A percentile compares a stretch with the other conserved stretches of the same genome.
Evolutionary conservation across 2,797 vertebrate genomes (phyloP).

Genomic region (Hyperoplus lanceolatus): DNA sequence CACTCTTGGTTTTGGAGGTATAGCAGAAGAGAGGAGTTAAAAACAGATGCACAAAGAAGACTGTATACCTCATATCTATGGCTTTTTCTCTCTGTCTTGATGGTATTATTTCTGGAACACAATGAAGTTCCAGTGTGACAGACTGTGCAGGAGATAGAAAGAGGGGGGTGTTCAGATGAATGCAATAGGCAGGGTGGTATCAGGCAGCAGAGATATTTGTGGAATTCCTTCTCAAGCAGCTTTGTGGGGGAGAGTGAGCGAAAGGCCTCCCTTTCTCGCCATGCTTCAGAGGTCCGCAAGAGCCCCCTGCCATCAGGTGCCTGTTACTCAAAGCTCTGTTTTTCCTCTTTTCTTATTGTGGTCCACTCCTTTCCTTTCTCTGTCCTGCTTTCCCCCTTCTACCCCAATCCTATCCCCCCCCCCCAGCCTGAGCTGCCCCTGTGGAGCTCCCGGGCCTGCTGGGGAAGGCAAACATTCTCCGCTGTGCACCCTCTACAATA

Average conservation of each 20-base stretch:
- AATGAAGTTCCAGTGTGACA: constrained; percentile 63
- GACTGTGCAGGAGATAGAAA: constrained; percentile 24
- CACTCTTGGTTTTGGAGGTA: constrained; percentile 51
- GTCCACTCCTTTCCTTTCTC: constrained; percentile 46
- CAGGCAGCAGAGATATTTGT: constrained; percentile 68
- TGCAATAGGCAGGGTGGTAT: constrained; percentile 45
- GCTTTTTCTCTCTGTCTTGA: constrained; percentile 43
- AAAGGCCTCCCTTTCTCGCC: constrained; percentile 50
- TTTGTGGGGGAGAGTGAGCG: constrained; percentile 66
- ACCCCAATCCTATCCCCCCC: constrained; percentile 29
- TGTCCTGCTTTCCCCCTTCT: constrained; percentile 34
- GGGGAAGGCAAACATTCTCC: constrained; percentile 81
- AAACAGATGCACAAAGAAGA: constrained; percentile 23
- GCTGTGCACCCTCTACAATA: constrained; percentile 69
- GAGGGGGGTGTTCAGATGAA: constrained; percentile 27
- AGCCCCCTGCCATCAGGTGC: constrained; percentile 51
- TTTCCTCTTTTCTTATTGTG: constrained; percentile 61
- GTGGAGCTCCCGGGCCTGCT: constrained; percentile 72
- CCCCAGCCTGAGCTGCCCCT: constrained; percentile 46
- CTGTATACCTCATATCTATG: constrained; percentile 41
- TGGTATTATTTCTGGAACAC: constrained; percentile 55
- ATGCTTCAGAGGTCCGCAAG: constrained; percentile 59
- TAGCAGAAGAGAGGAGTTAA: constrained; percentile 18
- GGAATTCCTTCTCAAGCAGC: constrained; percentile 76
- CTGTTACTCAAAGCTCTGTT: constrained; percentile 66